Conservation (phyloP, 2,888 invertebrate genomes). For the Phoenoteleia sp. region DNA sequence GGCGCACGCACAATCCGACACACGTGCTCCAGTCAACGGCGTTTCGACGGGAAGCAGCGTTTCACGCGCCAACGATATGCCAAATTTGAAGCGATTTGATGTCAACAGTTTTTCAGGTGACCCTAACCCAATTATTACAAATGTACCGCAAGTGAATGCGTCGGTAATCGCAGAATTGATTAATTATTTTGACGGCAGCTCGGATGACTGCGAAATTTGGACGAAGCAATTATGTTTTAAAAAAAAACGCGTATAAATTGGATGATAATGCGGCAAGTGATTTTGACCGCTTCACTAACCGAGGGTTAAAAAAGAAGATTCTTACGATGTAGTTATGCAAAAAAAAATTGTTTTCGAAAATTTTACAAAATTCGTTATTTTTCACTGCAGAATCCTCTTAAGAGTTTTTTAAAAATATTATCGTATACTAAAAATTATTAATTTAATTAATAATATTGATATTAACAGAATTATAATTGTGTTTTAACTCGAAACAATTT, state of each 20-base stretch:
- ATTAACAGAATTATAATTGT: no score
- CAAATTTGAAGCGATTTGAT: neutral
- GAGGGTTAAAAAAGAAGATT: no score
- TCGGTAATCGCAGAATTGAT: neutral
- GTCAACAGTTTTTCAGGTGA: neutral
- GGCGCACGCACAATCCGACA: neutral
- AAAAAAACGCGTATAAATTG: constrained; percentile 41
- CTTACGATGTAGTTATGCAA: no score
- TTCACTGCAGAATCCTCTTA: no score
- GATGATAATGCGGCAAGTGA: constrained; percentile 52
- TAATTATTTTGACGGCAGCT: neutral
- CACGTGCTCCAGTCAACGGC: neutral
- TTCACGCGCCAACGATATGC: neutral
- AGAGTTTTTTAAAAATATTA: no score
- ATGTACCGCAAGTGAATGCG: no score
- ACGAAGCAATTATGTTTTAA: constrained; percentile 43
- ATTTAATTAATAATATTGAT: no score
- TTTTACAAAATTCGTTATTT: no score
- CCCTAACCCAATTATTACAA: neutral
- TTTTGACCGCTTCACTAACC: no score
- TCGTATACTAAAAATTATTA: no score
- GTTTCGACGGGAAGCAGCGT: neutral
- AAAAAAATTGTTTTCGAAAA: no score
- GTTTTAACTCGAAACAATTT: no score
- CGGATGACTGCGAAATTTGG: neutral